Evolutionary conservation across 2,888 invertebrate species (phyloP), one percentile per base, ranked within the genome.

Genomic region (Laspeyria flexula): DNA sequence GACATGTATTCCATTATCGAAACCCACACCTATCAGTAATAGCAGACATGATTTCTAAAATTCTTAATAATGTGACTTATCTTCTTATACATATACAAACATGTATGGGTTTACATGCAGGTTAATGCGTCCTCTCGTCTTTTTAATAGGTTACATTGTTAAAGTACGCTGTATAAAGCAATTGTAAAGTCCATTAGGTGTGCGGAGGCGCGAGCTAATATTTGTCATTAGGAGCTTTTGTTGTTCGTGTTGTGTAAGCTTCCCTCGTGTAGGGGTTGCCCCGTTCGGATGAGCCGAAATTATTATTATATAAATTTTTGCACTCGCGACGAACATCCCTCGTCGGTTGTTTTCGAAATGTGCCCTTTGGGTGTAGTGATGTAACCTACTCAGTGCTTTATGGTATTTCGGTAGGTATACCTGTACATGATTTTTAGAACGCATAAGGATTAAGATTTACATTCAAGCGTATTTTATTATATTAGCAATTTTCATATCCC

Each of bases 211-310:
- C 61, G 59, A 71, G 76, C 82, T 88, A 86, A 89, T 89, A 90
- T 86, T 86, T 84, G 87, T 86, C 88, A 87, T 90, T 89, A 90
- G 75, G 72, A 77, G 85, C 83, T 82, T 88, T 86, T 86, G 87
- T 85, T 84, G 80, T 76, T 79, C 71, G 58, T 75, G 81, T 81
- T 66, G 61, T 80, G 79, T 77, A 69, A 67, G 73, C 76, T 77
- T 71, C 73, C 78, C 78, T 67, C 68, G 53, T 70, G 65, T 56
- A 66, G 71, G 77, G 83, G 80, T 71, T 75, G 75, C 66, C 73
- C 79, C 77, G 74, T 81, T 79, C 75, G 72, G 71, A 79, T 77
- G 83, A 81, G 74, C 62, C 67, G 60, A 85, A 84, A 87, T 87
- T 85, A 86, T 87, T 85, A 84, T 85, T 77, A 83, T 80, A 80